Base-by-base conservation (phyloP, 2,113 vertebrate genomes). In the Synchiropus splendidus region DNA sequence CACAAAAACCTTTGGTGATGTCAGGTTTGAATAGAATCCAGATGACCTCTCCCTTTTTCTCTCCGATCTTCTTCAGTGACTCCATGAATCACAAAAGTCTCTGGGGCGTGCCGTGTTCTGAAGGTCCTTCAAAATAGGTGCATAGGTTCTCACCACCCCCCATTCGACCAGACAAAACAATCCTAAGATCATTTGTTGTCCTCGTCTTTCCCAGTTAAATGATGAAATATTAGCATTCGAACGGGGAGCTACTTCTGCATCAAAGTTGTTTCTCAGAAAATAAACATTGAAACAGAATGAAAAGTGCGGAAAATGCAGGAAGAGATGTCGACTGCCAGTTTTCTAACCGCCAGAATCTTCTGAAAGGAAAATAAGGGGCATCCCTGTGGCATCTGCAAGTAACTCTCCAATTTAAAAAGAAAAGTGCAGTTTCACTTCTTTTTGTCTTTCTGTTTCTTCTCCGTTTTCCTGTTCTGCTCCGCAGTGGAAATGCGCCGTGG, bases 381-480 rank as follows among this genome's bases (percentile, higher is more conserved):
- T 67, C 75, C 80, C 69, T 72, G 64, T 78, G 52, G 60, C 67
- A 61, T 74, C 69, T 72, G 70, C 66, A 77, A 65, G 78, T 76
- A 74, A 74, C 75, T 65, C 68, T 77, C 67, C 75, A 65, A 73
- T 45, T 71, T 72, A 75, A 69, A 76, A 67, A 72, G n/a, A n/a
- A n/a, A n/a, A n/a, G n/a, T 69, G 60, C 68, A 51, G 36, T 41
- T 39, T 89, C 94, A 98, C 88, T 98, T 97, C 85, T 95, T 91
- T 70, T 94, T 76, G 78, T 97, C 92, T 52, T 92, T 95, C 54
- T 89, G 90, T 74, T 97, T 97, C 64, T 92, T 89, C 49, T 97
- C 95, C 2, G 87, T 85, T 59, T 92, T 87, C 31, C 91, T 80
- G 36, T 67, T 75, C 81, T 88, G 92, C 72, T 92, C 90, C 1